Conservation (phyloP, 2,888 invertebrate species). For the Choreutis nemorana region DNA sequence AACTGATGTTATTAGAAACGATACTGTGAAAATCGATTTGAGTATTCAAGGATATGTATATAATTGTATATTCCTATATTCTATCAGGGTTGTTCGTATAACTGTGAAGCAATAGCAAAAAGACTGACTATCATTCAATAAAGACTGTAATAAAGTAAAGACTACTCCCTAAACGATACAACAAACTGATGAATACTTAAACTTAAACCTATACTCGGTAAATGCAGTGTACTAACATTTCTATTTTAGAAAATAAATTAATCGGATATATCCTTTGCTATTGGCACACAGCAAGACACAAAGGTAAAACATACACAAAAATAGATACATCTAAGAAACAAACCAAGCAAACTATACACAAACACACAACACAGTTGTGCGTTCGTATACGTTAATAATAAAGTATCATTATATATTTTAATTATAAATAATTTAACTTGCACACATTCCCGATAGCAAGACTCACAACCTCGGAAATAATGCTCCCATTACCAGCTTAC, state of each 20-base stretch:
- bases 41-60: conserved; percentile 65
- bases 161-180: background rate
- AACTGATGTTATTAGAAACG: conserved; percentile 52
- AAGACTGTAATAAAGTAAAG: background rate
- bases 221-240: conserved; percentile 16
- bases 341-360: conserved; percentile 54
- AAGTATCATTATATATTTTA: conserved; percentile 18
- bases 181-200: conserved; percentile 1
- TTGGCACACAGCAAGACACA: conserved; percentile 50
- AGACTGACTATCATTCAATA: conserved; percentile 11
- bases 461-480: conserved; percentile 65
- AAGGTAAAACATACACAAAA: conserved; percentile 47
- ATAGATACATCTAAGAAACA: conserved; percentile 52
- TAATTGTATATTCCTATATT: conserved; percentile 47
- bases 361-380: conserved; percentile 58
- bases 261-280: conserved; percentile 35
- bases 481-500: conserved; percentile 66
- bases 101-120: conserved; percentile 55
- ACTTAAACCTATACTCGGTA: conserved; percentile 11
- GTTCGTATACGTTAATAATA: conserved; percentile 39
- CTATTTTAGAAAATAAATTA: conserved; percentile 15
- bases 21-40: conserved; percentile 50
- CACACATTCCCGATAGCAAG: conserved; percentile 62
- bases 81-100: conserved; percentile 46
- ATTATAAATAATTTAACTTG: conserved; percentile 28